These are phyloP conservation scores for Cnemophilus loriae DNA, from an alignment of 2,113 vertebrate genomes.

Conservation along the genomic window DNA sequence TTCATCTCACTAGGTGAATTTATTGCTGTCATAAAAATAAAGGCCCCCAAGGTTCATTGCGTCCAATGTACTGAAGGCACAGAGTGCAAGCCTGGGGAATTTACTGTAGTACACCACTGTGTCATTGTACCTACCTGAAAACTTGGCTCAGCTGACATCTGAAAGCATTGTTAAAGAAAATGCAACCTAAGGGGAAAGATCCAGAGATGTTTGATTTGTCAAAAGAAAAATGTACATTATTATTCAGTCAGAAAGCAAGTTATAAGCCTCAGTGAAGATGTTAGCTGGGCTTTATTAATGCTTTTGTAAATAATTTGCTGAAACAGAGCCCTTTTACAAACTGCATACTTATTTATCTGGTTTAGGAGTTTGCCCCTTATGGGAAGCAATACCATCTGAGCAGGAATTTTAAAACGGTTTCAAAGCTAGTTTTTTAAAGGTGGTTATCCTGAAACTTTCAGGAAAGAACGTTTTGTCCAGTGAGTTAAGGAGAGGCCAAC, in stretches of 20 bases:
- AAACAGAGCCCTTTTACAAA: slow-evolving; percentile 4
- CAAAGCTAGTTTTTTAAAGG: neutral
- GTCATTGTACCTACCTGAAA: slow-evolving; percentile 61
- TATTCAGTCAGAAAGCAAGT: slow-evolving; percentile 30
- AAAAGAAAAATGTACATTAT: slow-evolving; percentile 60
- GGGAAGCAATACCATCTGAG: neutral
- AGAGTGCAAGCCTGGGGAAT: slow-evolving; percentile 51
- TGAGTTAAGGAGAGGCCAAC: neutral
- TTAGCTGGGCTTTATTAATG: slow-evolving; percentile 25
- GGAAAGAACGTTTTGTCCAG: neutral
- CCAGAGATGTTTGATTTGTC: neutral
- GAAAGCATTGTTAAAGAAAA: slow-evolving; percentile 63
- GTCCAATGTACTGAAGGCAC: slow-evolving; percentile 45
- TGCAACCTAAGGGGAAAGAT: slow-evolving; percentile 54
- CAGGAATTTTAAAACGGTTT: neutral
- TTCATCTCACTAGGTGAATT: slow-evolving; percentile 63
- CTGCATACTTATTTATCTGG: neutral
- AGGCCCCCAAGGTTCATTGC: slow-evolving; percentile 45
- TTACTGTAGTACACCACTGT: slow-evolving; percentile 46
- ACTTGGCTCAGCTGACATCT: slow-evolving; percentile 28
- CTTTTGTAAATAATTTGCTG: slow-evolving; percentile 47
- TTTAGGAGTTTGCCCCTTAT: neutral
- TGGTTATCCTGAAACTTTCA: neutral
- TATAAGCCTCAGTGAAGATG: neutral
- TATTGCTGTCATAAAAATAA: slow-evolving; percentile 70